A percentile compares a stretch with the other conserved stretches of the same genome.
These are phyloP conservation scores for Oligia latruncula DNA, from an alignment of 2,888 invertebrate genomes.

Conservation along the genomic window DNA sequence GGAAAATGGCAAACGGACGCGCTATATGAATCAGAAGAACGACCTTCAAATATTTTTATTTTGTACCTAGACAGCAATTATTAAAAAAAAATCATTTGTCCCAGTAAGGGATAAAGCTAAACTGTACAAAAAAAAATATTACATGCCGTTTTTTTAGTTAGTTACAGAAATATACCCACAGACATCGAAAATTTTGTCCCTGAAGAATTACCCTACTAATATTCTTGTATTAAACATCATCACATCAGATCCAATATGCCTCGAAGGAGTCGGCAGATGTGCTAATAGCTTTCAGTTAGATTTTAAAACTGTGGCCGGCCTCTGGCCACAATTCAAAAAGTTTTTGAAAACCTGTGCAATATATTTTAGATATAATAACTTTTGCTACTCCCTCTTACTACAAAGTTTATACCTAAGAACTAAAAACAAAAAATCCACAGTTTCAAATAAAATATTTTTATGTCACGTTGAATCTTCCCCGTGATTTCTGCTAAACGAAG, in stretches of 20 bases:
- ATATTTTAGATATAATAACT: not conserved
- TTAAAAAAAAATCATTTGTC: too few relatives aligned
- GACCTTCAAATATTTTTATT: too few relatives aligned
- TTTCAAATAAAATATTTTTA: constrained; percentile 49
- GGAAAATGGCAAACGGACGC: too few relatives aligned
- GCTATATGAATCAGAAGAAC: too few relatives aligned
- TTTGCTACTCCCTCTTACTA: not conserved
- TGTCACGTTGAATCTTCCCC: constrained; percentile 46
- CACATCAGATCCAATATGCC: not conserved
- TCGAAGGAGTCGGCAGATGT: not conserved
- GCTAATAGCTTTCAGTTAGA: not conserved
- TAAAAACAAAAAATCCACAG: constrained; percentile 3
- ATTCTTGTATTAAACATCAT: not conserved
- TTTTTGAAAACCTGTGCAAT: not conserved
- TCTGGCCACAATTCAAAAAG: not conserved
- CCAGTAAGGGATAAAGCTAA: too few relatives aligned
- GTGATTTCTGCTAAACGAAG: constrained; percentile 66
- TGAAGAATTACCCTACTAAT: too few relatives aligned
- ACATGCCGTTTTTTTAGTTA: too few relatives aligned
- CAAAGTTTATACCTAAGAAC: not conserved
- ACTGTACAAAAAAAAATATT: too few relatives aligned
- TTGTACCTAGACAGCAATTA: too few relatives aligned
- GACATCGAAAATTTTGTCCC: too few relatives aligned
- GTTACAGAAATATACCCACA: too few relatives aligned
- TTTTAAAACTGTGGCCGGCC: not conserved